Evolutionary conservation across 1,140 invertebrate genomes (phyloP).

Genomic region (Triops longicaudatus): DNA sequence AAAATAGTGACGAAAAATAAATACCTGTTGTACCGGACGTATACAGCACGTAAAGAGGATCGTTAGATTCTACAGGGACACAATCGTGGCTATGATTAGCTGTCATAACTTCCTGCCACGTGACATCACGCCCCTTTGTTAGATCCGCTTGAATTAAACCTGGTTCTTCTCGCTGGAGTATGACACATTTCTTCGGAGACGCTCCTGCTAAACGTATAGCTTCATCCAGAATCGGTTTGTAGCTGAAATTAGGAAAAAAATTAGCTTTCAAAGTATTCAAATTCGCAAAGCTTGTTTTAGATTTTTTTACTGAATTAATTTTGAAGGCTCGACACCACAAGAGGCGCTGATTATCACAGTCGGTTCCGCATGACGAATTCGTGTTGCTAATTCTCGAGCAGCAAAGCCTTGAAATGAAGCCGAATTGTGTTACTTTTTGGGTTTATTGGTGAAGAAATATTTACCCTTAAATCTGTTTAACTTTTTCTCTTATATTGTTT

Average conservation of each 20-base stretch:
- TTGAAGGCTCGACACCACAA: slow-evolving; percentile 78
- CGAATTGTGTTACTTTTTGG: neutral
- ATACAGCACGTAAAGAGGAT: slow-evolving; percentile 85
- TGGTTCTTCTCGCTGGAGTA: slow-evolving; percentile 60
- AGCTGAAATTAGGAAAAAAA: slow-evolving; percentile 44
- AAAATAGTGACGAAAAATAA: neutral
- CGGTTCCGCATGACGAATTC: slow-evolving; percentile 79
- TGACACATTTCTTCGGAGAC: slow-evolving; percentile 62
- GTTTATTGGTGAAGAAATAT: neutral
- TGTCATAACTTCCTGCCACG: slow-evolving; percentile 63
- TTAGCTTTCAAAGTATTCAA: neutral
- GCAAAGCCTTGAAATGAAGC: slow-evolving; percentile 61
- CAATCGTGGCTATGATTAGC: slow-evolving; percentile 58
- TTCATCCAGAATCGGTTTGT: slow-evolving; percentile 79
- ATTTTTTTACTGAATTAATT: slow-evolving; percentile 57
- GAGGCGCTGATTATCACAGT: slow-evolving; percentile 82
- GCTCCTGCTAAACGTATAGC: slow-evolving; percentile 62
- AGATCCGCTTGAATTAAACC: slow-evolving; percentile 42
- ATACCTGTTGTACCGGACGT: slow-evolving; percentile 81
- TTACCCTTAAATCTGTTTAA: no score
- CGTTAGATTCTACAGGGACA: slow-evolving; percentile 75
- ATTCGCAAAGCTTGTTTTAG: neutral
- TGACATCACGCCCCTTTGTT: slow-evolving; percentile 53
- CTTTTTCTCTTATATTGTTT: no score
- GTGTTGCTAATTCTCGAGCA: slow-evolving; percentile 67